Percentiles rank a stretch among this genome's conserved stretches.
Conservation (phyloP, 2,888 invertebrate genomes). For the Sarcophaga rosellei region DNA sequence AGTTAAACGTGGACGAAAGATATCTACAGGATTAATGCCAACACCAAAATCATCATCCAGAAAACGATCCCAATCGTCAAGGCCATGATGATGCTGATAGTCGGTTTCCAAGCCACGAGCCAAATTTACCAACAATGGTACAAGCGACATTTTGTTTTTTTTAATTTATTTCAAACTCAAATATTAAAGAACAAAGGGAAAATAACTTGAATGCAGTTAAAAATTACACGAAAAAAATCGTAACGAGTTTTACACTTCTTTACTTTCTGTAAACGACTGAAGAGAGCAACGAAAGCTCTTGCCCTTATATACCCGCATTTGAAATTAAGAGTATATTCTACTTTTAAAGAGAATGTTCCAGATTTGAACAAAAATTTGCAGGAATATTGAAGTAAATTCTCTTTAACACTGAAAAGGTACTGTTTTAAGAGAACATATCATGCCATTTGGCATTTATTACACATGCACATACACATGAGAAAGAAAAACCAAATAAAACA, state of each 20-base stretch:
- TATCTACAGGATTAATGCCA: slow-evolving; percentile 76
- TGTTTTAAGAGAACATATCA: neutral
- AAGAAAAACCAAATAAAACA: no score
- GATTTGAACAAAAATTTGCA: neutral
- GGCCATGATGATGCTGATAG: slow-evolving; percentile 1
- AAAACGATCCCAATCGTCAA: slow-evolving; percentile 57
- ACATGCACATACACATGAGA: no score
- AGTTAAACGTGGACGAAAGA: slow-evolving; percentile 74
- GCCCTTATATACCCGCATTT: slow-evolving; percentile 21
- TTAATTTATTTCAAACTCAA: neutral
- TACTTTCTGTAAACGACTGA: slow-evolving; percentile 32
- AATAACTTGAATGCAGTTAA: neutral
- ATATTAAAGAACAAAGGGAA: neutral
- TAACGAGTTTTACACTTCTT: slow-evolving; percentile 14
- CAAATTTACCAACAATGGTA: slow-evolving; percentile 71
- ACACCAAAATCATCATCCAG: slow-evolving; percentile 75
- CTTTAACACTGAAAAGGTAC: neutral
- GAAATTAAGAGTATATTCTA: slow-evolving; percentile 1
- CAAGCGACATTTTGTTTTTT: slow-evolving; percentile 71
- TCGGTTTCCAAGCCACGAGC: slow-evolving; percentile 69
- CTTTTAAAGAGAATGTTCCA: neutral
- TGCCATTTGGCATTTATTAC: no score
- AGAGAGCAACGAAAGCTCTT: slow-evolving; percentile 37
- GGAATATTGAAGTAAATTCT: neutral
- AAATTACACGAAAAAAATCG: neutral